Base-by-base conservation (phyloP, 1,140 invertebrate genomes). In the Epicauta chinensis region DNA sequence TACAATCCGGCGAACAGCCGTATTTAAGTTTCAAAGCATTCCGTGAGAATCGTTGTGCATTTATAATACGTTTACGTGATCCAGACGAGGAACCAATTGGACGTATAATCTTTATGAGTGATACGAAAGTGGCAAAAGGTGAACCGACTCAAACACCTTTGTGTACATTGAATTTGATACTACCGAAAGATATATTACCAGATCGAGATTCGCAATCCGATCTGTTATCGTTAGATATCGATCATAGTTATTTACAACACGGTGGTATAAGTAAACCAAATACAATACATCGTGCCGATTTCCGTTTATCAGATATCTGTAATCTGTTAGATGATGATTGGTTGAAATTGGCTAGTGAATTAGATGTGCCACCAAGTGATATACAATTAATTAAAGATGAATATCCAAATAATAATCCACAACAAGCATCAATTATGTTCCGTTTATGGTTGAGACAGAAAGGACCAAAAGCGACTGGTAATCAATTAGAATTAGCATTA, bases 51-150 rank as follows among this genome's bases (percentile, higher is more conserved):
- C 77, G 94, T 50, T 81, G 96, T 31, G 90, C 92, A 23, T 94
- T 94, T 67, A 89, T 84, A 1, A 84, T 93, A 6, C 78, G 91
- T 52, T 81, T 95, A 37, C 86, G 90, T 63, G 91, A 95, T 71
- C 80, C 82, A 10, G 83, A 89, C 63, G 84, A 89, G 58, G 87
- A 88, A 53, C 79, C 89, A 1, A 77, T 86, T 10, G 93, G 92
- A 9, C 77, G 93, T 43, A 84, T 98, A 46, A 89, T 94, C 59
- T 96, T 98, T 68, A 96, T 97, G 92, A 86, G 84, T 60, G 93
- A 97, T 70, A 88, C 91, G 1, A 93, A 91, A 75, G 85, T 87
- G 49, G 76, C 81, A 4, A 80, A 90, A 60, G 87, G 91, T 31
- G 88, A 93, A 62, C 82, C 87, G 30, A 81, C 86, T 13, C 90